Base-by-base conservation (phyloP, 2,888 invertebrate species). In the Amphiduros pacificus region DNA sequence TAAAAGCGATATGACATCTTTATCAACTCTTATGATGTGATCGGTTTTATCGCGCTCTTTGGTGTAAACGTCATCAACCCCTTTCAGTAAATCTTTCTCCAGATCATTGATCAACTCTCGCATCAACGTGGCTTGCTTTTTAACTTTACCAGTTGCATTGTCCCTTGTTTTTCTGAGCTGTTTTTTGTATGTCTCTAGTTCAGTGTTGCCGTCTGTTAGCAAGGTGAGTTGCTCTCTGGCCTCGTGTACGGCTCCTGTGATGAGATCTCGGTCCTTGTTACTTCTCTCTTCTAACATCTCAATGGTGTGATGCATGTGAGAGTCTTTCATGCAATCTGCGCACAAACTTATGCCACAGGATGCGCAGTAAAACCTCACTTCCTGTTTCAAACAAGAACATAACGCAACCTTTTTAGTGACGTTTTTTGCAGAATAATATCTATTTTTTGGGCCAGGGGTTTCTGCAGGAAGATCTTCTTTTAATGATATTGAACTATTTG, bases 111-210 rank as follows among this genome's bases (percentile, higher is more conserved):
- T 58, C 22, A 58, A 36, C 28, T 51, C 48, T 1, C 58, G 49
- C n/a, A 58, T 31, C 17, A 31, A n/a, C 20, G 49, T 32, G 1
- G 58, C 58, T 26, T 50, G 58, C 17, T 32, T 48, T 11, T 40
- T 31, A 9, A 58, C 58, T 29, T 49, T 49, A 5, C 48, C 24
- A 1, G n/a, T 11, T 1, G 58, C 50, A 31, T 58, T 50, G 20
- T 58, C 48, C 1, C 51, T 31, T 2, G 58, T 22, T 48, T 44
- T 58, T 20, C 58, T 27, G 5, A 58, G 20, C 11, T 20, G 24
- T 14, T 29, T 29, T 31, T 58, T 58, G 58, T 58, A 58, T n/a
- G 32, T 49, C 31, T 58, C 50, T 2, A 58, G 20, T 22, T 58
- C 50, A 14, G 24, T 26, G 49, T 50, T 49, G 5, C 58, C 58